Conservation (phyloP, 1,140 invertebrate species). For the Musca domestica region DNA sequence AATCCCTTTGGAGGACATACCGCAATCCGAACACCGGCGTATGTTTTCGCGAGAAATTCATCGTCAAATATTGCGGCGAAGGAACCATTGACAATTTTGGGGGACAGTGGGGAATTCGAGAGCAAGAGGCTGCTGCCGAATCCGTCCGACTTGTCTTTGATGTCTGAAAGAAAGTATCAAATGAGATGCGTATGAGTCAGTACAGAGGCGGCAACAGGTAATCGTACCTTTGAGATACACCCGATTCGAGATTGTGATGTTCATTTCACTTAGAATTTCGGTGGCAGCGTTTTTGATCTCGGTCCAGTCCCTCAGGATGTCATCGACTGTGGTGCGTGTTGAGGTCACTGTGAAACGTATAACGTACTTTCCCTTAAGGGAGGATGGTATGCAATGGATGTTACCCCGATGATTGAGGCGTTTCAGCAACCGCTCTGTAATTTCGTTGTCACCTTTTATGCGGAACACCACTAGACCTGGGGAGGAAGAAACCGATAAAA, state of each 20-base stretch:
- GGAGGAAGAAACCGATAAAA: neutral
- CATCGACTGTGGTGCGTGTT: conserved; percentile 80
- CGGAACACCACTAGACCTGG: conserved; percentile 90
- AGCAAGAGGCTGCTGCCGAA: conserved; percentile 92
- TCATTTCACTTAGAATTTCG: conserved; percentile 66
- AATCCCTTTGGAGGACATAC: conserved; percentile 31
- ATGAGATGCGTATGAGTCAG: neutral
- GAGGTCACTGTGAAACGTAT: conserved; percentile 92
- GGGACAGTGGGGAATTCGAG: conserved; percentile 93
- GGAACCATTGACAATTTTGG: conserved; percentile 95
- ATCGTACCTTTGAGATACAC: conserved; percentile 71
- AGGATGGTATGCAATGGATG: conserved; percentile 91
- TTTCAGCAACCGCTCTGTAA: conserved; percentile 83
- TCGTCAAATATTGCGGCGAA: conserved; percentile 93
- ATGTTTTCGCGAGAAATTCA: conserved; percentile 77
- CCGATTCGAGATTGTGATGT: conserved; percentile 58
- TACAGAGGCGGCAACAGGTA: neutral
- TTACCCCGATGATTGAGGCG: conserved; percentile 79
- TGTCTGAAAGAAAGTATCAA: conserved; percentile 59
- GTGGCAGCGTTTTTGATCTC: conserved; percentile 79
- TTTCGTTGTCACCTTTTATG: conserved; percentile 77
- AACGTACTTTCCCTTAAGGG: conserved; percentile 86
- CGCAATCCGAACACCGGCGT: conserved; percentile 65
- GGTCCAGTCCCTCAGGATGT: conserved; percentile 87
- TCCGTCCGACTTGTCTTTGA: conserved; percentile 74